Base-by-base conservation (phyloP, 92 coral and sea anemone species). In the Plumapathes pennacea region DNA sequence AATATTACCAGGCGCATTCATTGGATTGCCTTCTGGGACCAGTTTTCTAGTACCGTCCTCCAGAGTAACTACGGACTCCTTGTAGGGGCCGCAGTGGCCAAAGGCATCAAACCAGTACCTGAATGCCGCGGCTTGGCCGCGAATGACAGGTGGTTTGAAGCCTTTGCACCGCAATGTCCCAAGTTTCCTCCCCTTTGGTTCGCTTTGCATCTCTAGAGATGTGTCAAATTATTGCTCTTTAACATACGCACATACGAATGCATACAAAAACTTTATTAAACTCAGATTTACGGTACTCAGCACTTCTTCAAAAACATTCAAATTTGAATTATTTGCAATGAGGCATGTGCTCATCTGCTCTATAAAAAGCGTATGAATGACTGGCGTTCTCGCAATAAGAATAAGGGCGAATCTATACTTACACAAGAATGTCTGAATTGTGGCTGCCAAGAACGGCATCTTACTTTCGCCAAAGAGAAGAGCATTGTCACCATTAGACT, bases 51-150 rank as follows among this genome's bases (percentile, higher is more conserved):
- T n/a, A 10, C 77, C 77, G 54, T 66, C 69, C 9, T 37, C 49
- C 20, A 12, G 17, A 5, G 44, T 42, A 29, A 41, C 42, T 13
- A 70, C 21, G n/a, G 48, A 28, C 47, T 70, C 43, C 10, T 38
- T 70, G 64, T 70, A 59, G 9, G 66, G 77, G 9, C 64, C 77
- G 13, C 68, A 13, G 40, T 70, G 78, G 13, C 78, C 78, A 47
- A 70, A 70, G 12, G 60, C 60, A 38, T 59, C 54, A 25, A 70
- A 70, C 78, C 78, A 70, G 38, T 70, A 70, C 2, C 60, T 4
- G 38, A 70, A 52, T 12, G 64, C 64, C 1, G 74, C 74, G 6
- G 65, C 60, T 38, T 66, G 63, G 21, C 64, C 64, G 25, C 46
- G 45, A 19, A 70, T 48, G 31, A 34, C 78, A 34, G 78, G 78